Evolutionary conservation across 2,113 vertebrate genomes (phyloP).

Genomic region (Daboia siamensis): DNA sequence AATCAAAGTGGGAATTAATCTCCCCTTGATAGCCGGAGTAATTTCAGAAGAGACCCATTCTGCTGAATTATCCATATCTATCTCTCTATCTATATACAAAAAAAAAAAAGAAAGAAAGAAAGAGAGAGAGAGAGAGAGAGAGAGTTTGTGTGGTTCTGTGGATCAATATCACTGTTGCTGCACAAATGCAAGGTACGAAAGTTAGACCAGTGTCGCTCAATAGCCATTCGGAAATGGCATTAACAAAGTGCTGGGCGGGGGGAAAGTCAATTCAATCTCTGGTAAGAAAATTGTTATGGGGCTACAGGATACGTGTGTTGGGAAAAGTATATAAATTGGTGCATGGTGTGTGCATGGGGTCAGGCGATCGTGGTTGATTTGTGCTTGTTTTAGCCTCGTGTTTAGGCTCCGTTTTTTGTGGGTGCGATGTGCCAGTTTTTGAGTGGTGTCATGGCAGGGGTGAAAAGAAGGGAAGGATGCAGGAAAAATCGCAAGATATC

Average conservation of each 20-base stretch:
- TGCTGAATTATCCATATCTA: conserved; percentile 54
- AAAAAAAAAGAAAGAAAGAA: conserved; percentile 12
- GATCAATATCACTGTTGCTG: conserved; percentile 38
- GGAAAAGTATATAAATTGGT: not conserved
- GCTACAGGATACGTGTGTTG: not conserved
- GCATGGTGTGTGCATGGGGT: fast-evolving
- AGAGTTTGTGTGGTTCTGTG: conserved; percentile 36
- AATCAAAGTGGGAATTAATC: conserved; percentile 60
- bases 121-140: conserved; percentile 18
- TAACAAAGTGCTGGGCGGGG: not conserved
- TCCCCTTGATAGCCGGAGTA: conserved; percentile 46
- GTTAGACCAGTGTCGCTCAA: conserved; percentile 2
- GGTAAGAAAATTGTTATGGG: not conserved
- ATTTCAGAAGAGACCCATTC: conserved; percentile 56
- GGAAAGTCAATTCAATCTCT: not conserved
- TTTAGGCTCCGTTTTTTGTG: not conserved
- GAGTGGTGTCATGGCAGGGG: not conserved
- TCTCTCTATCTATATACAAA: conserved; percentile 21
- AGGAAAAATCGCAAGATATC: not conserved
- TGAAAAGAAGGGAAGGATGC: not conserved
- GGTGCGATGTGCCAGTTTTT: not conserved
- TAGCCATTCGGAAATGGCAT: not conserved
- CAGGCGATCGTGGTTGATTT: not conserved
- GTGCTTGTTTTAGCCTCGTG: not conserved
- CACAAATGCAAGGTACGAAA: not conserved